Percentiles rank a stretch among this genome's conserved stretches.
phyloP scores from a whole-genome alignment of 2,888 invertebrate species.

The Drosophila paracracens region DNA sequence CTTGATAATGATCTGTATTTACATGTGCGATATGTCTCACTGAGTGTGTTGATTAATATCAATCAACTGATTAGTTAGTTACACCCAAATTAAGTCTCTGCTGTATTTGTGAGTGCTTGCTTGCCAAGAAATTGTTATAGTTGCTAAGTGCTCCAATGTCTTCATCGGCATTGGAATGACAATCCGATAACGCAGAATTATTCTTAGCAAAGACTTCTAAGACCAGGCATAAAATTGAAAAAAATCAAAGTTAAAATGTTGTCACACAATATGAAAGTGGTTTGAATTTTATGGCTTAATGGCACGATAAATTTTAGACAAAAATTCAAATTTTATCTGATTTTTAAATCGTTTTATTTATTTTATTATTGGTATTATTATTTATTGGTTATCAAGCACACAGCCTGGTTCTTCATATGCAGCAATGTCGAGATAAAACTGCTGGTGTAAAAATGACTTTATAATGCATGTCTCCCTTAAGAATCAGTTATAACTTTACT shows the following conservation, averaged over 20 bases:
- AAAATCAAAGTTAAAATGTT: background rate
- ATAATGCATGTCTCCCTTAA: background rate
- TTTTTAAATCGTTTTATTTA: background rate
- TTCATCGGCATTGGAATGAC: background rate
- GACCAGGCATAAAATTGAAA: background rate
- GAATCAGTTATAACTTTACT: background rate
- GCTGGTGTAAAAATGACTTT: background rate
- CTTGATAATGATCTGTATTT: conserved; percentile 33
- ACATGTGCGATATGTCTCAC: conserved; percentile 15
- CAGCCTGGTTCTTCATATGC: background rate
- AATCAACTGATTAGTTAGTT: conserved; percentile 66
- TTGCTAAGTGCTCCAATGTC: background rate
- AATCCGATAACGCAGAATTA: background rate
- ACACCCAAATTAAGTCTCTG: conserved; percentile 10
- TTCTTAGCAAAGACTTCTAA: background rate
- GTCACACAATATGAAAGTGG: background rate
- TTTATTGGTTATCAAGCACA: background rate
- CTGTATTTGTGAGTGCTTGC: background rate
- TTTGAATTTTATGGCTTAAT: background rate
- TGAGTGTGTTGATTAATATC: conserved; percentile 57
- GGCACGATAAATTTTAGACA: background rate
- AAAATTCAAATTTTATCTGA: rapidly evolving
- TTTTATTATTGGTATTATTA: background rate
- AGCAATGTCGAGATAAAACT: background rate
- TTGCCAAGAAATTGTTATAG: background rate